Conservation (phyloP, 2,797 vertebrate species). For the Cyclopterus lumpus region DNA sequence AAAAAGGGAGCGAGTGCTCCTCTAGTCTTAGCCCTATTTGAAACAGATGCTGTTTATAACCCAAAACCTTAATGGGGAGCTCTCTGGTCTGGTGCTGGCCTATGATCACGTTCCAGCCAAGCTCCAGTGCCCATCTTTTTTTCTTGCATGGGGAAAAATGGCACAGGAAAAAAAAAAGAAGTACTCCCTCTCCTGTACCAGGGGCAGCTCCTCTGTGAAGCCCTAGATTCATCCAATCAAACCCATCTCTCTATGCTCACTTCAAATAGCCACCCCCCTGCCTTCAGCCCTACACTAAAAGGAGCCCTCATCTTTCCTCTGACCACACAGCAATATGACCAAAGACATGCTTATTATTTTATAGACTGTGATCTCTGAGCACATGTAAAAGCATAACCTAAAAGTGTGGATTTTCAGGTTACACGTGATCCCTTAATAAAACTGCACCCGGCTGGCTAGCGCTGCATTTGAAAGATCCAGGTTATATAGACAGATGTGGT, state of each 20-base stretch:
- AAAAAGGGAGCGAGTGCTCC: constrained; percentile 74
- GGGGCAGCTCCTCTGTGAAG: constrained; percentile 79
- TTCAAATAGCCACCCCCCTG: constrained; percentile 75
- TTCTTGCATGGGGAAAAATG: constrained; percentile 72
- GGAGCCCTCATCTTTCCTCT: constrained; percentile 74
- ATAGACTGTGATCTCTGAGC: constrained; percentile 77
- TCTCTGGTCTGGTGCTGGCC: constrained; percentile 80
- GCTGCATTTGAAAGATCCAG: constrained; percentile 53
- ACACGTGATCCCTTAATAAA: constrained; percentile 67
- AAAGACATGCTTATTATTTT: constrained; percentile 81
- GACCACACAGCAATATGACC: constrained; percentile 80
- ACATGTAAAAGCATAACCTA: constrained; percentile 73
- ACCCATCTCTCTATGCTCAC: constrained; percentile 73
- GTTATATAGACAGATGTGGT: constrained; percentile 58
- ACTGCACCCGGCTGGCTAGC: constrained; percentile 42
- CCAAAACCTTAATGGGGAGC: constrained; percentile 81
- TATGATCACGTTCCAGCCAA: constrained; percentile 83
- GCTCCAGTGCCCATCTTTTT: constrained; percentile 79
- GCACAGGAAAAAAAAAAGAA: constrained; percentile 66
- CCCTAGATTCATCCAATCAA: constrained; percentile 80
- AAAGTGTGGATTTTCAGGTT: constrained; percentile 76
- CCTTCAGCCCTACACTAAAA: constrained; percentile 74
- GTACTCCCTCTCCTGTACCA: constrained; percentile 67
- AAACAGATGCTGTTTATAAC: constrained; percentile 86
- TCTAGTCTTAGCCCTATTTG: constrained; percentile 79